Conservation (phyloP, 2,113 vertebrate genomes). For the Eubucco bourcierii region DNA sequence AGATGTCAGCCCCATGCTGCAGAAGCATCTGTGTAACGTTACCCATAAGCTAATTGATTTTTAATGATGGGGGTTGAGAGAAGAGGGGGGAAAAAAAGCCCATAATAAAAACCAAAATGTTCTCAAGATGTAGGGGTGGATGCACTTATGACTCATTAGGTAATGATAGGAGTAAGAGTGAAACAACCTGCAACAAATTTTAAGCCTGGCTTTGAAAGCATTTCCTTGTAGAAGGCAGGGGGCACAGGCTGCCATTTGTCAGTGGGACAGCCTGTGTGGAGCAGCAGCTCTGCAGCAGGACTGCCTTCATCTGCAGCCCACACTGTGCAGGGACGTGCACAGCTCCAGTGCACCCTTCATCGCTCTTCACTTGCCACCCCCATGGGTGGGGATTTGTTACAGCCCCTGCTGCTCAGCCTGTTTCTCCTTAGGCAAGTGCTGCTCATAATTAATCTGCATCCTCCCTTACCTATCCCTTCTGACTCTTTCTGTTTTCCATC, state of each 20-base stretch:
- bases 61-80: slow-evolving; percentile 21
- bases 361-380: fast-evolving
- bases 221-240: background rate
- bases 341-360: background rate
- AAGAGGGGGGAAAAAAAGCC: background rate
- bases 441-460: background rate
- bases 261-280: fast-evolving
- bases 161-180: background rate
- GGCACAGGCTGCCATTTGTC: fast-evolving
- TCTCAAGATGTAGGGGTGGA: slow-evolving; percentile 17
- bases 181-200: background rate
- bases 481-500: background rate
- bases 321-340: fast-evolving
- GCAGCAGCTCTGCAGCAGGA: fast-evolving
- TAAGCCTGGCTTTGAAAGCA: background rate
- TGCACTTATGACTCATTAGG: slow-evolving; percentile 38
- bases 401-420: background rate
- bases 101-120: background rate
- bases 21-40: slow-evolving; percentile 14
- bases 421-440: background rate
- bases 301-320: fast-evolving
- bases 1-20: slow-evolving; percentile 16
- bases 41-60: slow-evolving; percentile 45
- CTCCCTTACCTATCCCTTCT: background rate
- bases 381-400: fast-evolving